phyloP scores from a whole-genome alignment of 2,113 vertebrate genomes.

The Mixornis gularis region DNA sequence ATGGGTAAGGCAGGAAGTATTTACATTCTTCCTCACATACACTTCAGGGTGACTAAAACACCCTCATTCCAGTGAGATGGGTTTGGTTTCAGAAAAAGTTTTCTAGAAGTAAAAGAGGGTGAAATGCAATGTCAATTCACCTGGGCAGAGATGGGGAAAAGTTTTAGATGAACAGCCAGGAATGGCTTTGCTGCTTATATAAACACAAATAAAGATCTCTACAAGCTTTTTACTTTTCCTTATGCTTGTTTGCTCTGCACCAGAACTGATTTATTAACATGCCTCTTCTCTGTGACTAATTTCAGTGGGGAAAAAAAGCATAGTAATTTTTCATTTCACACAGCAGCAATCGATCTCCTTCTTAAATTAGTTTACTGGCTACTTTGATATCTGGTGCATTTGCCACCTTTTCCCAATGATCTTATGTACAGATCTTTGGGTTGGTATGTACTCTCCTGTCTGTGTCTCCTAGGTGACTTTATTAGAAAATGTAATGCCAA shows the following conservation, averaged over 20 bases:
- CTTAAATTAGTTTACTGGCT: not conserved
- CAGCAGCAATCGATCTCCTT: not conserved
- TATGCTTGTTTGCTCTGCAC: not conserved
- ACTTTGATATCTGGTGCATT: not conserved
- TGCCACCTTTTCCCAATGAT: not conserved
- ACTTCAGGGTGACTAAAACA: not conserved
- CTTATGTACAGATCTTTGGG: not conserved
- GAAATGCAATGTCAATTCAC: not conserved
- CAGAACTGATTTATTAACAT: not conserved
- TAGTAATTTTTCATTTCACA: not conserved
- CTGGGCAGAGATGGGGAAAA: not conserved
- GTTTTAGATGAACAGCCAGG: not conserved
- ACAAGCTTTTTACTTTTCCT: not conserved
- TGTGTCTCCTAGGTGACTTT: not conserved
- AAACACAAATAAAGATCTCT: not conserved
- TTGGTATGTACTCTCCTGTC: not conserved
- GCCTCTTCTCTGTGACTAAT: not conserved
- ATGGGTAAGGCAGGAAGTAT: not conserved
- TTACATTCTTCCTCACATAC: not conserved
- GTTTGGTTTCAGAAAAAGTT: not conserved
- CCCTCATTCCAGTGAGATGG: not conserved
- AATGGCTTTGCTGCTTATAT: not conserved
- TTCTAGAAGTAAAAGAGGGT: not conserved
- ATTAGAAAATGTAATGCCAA: not conserved
- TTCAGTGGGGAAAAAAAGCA: not conserved